Evolutionary conservation across 1,140 invertebrate genomes (phyloP).

Genomic region (Vanessa atalanta): DNA sequence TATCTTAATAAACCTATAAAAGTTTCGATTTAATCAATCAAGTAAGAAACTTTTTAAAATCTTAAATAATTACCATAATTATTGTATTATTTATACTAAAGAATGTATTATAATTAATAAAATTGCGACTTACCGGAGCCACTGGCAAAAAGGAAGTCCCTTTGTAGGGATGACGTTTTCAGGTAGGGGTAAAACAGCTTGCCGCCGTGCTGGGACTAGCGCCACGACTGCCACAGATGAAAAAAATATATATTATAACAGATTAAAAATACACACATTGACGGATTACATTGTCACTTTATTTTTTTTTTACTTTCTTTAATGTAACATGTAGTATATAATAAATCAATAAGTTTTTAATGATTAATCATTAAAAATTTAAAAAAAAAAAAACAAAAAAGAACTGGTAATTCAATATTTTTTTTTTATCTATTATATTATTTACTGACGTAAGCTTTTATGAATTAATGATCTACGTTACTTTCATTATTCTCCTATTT

Average conservation of each 20-base stretch:
- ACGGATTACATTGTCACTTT: neutral
- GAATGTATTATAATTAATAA: neutral
- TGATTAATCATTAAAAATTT: too few relatives aligned
- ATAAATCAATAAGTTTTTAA: neutral
- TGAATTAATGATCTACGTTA: too few relatives aligned
- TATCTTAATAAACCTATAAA: too few relatives aligned
- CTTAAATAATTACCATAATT: too few relatives aligned
- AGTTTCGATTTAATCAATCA: too few relatives aligned
- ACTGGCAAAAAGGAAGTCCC: constrained; percentile 81
- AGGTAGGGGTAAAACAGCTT: constrained; percentile 82
- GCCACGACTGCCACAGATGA: constrained; percentile 55
- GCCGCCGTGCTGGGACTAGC: constrained; percentile 60
- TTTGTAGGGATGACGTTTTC: constrained; percentile 81
- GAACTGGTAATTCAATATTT: too few relatives aligned
- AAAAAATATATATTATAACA: constrained; percentile 18
- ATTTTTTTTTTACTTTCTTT: neutral
- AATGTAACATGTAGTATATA: neutral
- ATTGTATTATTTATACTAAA: too few relatives aligned
- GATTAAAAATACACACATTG: neutral
- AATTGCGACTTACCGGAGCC: constrained; percentile 74
- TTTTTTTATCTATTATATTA: too few relatives aligned
- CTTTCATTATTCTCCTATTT: too few relatives aligned
- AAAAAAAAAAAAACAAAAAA: too few relatives aligned
- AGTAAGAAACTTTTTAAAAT: too few relatives aligned
- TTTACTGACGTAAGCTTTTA: too few relatives aligned